Conservation (phyloP, 1,140 invertebrate genomes). For the Drosophila triauraria region DNA sequence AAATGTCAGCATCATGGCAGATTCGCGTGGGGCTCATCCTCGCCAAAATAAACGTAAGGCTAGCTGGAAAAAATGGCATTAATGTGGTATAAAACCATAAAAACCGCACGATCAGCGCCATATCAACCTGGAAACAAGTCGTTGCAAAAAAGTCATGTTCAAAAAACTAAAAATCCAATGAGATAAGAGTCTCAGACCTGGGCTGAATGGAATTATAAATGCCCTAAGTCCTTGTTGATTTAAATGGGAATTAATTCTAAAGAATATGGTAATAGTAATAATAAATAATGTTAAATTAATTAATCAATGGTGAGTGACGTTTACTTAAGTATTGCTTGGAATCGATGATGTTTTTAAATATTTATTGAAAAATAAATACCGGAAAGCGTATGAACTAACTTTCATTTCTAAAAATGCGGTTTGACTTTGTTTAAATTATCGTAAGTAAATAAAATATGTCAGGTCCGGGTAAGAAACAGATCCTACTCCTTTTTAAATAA, state of each 20-base stretch:
- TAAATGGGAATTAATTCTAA: too few species aligned
- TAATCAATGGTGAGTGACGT: not conserved
- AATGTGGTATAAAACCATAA: constrained; percentile 58
- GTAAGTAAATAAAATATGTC: too few species aligned
- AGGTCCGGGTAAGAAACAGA: too few species aligned
- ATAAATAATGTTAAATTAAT: too few species aligned
- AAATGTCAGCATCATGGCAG: constrained; percentile 52
- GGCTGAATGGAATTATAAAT: not conserved
- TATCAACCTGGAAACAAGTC: constrained; percentile 56
- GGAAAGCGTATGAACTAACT: not conserved
- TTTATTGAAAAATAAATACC: not conserved
- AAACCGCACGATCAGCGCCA: constrained; percentile 75
- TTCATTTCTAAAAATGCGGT: not conserved
- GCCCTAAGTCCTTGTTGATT: not conserved
- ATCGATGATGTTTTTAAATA: too few species aligned
- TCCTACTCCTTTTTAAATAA: too few species aligned
- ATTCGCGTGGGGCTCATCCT: constrained; percentile 56
- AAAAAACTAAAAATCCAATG: not conserved
- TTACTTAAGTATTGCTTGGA: not conserved
- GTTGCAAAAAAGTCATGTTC: constrained; percentile 15
- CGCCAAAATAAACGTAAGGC: constrained; percentile 26
- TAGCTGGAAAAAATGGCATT: constrained; percentile 34
- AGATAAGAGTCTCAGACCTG: constrained; percentile 10
- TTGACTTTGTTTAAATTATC: not conserved
- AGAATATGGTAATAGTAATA: too few species aligned